These are phyloP conservation scores for Stenodema calcarata DNA, from an alignment of 2,888 invertebrate genomes.

Conservation along the genomic window DNA sequence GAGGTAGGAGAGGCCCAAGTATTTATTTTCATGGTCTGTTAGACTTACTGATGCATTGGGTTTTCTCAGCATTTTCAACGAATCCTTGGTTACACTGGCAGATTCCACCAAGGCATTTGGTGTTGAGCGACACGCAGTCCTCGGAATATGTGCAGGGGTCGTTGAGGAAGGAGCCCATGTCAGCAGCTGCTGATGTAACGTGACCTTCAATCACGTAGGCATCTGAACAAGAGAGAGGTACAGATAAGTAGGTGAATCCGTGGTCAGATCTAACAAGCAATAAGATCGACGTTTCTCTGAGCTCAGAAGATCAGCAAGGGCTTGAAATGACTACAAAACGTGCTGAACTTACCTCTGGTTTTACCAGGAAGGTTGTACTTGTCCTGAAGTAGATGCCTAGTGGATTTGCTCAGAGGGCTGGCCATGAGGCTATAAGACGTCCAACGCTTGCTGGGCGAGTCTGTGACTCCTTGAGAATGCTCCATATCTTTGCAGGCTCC, in stretches of 20 bases:
- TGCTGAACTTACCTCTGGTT: slow-evolving; percentile 61
- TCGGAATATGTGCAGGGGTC: slow-evolving; percentile 76
- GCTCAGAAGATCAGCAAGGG: no score
- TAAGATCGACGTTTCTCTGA: no score
- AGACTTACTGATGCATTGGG: slow-evolving; percentile 69
- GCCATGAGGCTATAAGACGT: slow-evolving; percentile 73
- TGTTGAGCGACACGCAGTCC: slow-evolving; percentile 74
- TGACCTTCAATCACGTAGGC: slow-evolving; percentile 53
- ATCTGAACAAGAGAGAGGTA: slow-evolving; percentile 27
- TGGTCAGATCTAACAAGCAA: no score
- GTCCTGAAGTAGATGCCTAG: slow-evolving; percentile 74
- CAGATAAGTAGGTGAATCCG: no score
- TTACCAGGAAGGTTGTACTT: slow-evolving; percentile 68
- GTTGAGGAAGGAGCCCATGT: slow-evolving; percentile 73
- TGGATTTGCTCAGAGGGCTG: slow-evolving; percentile 78
- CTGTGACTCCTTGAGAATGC: slow-evolving; percentile 66
- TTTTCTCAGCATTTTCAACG: slow-evolving; percentile 70
- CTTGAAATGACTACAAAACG: no score
- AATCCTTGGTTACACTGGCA: slow-evolving; percentile 77
- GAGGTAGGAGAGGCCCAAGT: no score
- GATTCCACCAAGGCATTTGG: slow-evolving; percentile 75
- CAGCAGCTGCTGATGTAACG: slow-evolving; percentile 71
- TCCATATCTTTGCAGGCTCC: slow-evolving; percentile 81
- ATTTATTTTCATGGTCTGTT: no score
- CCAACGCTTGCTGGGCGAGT: slow-evolving; percentile 77